Evolutionary conservation across 2,888 invertebrate species (phyloP), one percentile per base, ranked within the genome.

Genomic region (Chloroclystis v-ata): DNA sequence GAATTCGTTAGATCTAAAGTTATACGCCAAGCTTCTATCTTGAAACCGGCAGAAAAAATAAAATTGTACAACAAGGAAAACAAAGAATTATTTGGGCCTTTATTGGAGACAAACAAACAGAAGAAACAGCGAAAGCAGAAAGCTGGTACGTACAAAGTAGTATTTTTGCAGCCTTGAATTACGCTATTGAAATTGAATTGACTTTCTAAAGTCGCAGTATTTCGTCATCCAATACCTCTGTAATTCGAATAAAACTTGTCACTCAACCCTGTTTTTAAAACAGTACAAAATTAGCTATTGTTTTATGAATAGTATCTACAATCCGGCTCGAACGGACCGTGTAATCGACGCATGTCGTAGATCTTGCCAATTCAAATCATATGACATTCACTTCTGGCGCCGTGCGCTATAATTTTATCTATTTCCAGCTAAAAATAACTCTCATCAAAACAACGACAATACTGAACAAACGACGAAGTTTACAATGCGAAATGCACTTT

Each of bases 51-150:
- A 2, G 82, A 89, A 48, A 78, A 82, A 49, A 56, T 88, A 4
- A 89, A 87, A 65, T 67, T 79, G 47, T 83, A 82, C 59, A 74
- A 89, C 52, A 86, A 75, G 60, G 89, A 90, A 53, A 87, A 87
- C 51, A 89, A 88, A 59, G 73, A 78, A 28, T 51, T 88, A 5
- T 90, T 89, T 51, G 90, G 90, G 4, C 78, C 83, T 0, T 61
- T 90, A 41, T 54, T 89, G 30, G 89, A 90, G 60, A 84, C 81
- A 0, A 84, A 72, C 49, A 82, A 78, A 59, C 72, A 89, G 62
- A 86, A 77, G 66, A 77, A 72, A 59, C 75, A 69, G 63, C 82
- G 78, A 28, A 61, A 71, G 47, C 67, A 69, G 57, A 82, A 83
- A 59, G 64, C 75, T 61, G 78, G 86, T 84, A 67, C 76, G 79